Conservation (phyloP, 2,113 vertebrate species). For the Equus przewalskii region DNA sequence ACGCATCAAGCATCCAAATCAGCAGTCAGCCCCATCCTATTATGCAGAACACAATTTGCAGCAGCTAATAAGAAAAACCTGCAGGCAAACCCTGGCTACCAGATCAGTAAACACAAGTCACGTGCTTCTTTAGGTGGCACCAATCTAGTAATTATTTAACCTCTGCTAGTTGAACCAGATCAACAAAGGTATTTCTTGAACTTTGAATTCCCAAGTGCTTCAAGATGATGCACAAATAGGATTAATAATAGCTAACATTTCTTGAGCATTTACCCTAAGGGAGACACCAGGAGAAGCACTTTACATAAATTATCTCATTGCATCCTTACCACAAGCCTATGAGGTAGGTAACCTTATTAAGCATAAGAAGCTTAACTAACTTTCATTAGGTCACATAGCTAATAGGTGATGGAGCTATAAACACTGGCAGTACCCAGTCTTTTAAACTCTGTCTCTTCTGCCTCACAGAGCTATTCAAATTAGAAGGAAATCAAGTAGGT, state of each 20-base stretch:
- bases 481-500: background rate
- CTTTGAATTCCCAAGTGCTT: constrained; percentile 31
- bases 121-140: background rate
- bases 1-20: background rate
- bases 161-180: background rate
- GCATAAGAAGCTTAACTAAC: background rate
- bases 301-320: background rate
- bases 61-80: constrained; percentile 19
- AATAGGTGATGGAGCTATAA: background rate
- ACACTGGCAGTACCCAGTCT: background rate
- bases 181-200: constrained; percentile 36
- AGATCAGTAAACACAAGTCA: background rate
- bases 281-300: background rate
- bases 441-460: background rate
- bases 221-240: background rate
- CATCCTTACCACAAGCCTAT: background rate
- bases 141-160: constrained; percentile 48
- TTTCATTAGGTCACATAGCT: background rate
- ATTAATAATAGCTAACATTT: background rate
- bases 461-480: background rate
- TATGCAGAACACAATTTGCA: background rate
- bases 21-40: background rate
- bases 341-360: background rate
- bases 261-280: background rate
- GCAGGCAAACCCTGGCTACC: background rate